Base-by-base conservation (phyloP, 2,888 invertebrate species). In the Callimorpha dominula region DNA sequence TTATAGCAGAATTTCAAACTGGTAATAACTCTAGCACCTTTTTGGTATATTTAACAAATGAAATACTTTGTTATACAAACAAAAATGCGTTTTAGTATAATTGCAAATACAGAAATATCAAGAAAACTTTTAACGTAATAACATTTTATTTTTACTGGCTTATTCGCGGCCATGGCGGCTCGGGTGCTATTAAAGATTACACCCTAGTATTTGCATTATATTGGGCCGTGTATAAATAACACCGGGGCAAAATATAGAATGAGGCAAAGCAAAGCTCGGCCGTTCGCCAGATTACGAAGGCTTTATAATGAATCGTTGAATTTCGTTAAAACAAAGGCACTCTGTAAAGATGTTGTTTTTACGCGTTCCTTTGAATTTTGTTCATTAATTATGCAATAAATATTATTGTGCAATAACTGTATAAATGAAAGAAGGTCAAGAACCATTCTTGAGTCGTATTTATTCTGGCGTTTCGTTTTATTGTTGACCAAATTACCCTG, bases 121-220 rank as follows among this genome's bases (percentile, higher is more conserved):
- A 81, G 76, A 74, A 86, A 88, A 87, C 79, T 89, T 87, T 86
- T 82, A 85, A 81, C 85, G 83, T 86, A 85, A 82, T 72, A 81
- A 80, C 81, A 86, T 86, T 87, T 89, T 86, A 85, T 88, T 90
- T 88, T 86, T 83, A 81, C 77, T 75, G 81, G 73, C 80, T 78
- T 83, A 73, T 85, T 83, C 77, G 78, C 84, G 81, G 81, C 77
- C 75, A 80, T 81, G 79, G 86, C 81, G 84, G 85, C 82, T 81
- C 78, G 86, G 85, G 86, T 79, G 87, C 90, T 91, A 92, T 92
- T 91, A 91, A 91, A 92, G 87, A 88, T 91, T 89, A 92, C 89
- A 87, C 87, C 88, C 85, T 83, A 84, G 86, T 88, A 90, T 92
- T 92, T 91, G 89, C 91, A 91, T 92, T 91, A 90, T 90, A 89